Evolutionary conservation across 2,888 invertebrate species (phyloP).

Genomic region (Anthophora plumipes): DNA sequence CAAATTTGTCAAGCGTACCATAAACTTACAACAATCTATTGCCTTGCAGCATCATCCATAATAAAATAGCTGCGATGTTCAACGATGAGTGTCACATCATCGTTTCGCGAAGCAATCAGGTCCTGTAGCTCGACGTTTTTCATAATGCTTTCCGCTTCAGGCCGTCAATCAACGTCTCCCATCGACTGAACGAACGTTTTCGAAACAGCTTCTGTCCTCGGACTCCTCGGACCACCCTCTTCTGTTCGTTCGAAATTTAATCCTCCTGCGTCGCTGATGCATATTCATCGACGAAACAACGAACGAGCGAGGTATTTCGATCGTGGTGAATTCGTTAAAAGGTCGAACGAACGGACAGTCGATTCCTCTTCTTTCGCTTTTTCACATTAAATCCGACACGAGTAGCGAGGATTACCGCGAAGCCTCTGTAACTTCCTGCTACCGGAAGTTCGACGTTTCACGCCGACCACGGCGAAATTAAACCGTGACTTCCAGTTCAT

Average conservation of each 20-base stretch:
- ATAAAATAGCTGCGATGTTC: not conserved
- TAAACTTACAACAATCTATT: no score
- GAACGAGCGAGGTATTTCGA: conserved; percentile 10
- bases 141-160: not conserved
- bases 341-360: conserved; percentile 14
- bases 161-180: conserved; percentile 7
- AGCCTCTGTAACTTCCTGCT: conserved; percentile 18
- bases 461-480: conserved; percentile 36
- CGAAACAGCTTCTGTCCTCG: not conserved
- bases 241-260: not conserved
- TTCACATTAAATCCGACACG: conserved; percentile 33
- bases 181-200: conserved; percentile 1
- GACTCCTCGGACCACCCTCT: not conserved
- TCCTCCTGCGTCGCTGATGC: not conserved
- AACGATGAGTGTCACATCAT: not conserved
- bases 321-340: conserved; percentile 31
- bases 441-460: conserved; percentile 25
- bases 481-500: conserved; percentile 32
- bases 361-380: not conserved
- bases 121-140: not conserved
- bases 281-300: conserved; percentile 20
- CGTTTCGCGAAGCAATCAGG: not conserved
- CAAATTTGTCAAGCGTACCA: no score
- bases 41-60: not conserved
- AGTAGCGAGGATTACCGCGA: conserved; percentile 37